Percentiles rank a stretch among this genome's conserved stretches.
Evolutionary conservation across 2,113 vertebrate genomes (phyloP).

Genomic region (Daubentonia madagascariensis): DNA sequence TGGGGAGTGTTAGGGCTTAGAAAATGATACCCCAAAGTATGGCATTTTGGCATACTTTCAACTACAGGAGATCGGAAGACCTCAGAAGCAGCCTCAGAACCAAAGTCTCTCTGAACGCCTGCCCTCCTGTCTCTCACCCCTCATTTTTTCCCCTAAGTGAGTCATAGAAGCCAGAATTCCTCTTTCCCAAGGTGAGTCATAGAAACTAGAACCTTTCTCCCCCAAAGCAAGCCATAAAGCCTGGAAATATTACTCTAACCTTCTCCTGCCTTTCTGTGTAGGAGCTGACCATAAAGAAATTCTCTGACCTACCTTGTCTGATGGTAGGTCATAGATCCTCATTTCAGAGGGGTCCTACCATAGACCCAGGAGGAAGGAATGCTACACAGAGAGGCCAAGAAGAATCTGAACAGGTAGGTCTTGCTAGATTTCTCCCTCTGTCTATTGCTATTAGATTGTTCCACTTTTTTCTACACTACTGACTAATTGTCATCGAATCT

Average conservation of each 20-base stretch:
- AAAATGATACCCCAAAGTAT: background rate
- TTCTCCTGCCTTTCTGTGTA: background rate
- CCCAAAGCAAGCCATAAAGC: background rate
- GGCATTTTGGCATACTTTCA: background rate
- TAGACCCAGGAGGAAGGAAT: background rate
- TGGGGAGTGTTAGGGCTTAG: background rate
- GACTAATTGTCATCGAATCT: background rate
- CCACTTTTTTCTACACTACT: background rate
- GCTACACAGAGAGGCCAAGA: background rate
- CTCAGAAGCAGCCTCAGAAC: background rate
- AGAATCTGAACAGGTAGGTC: background rate
- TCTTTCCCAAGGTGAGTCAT: background rate
- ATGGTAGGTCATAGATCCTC: background rate
- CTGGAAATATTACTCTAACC: background rate
- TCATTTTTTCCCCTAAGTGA: background rate
- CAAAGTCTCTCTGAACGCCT: background rate
- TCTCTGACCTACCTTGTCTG: background rate
- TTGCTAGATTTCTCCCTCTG: background rate
- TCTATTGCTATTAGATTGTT: background rate
- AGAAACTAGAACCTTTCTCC: background rate
- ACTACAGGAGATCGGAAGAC: background rate
- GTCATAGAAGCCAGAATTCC: background rate
- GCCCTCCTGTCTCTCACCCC: background rate
- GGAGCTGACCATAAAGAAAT: background rate
- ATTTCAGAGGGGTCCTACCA: background rate